Percentiles rank a stretch among this genome's conserved stretches.
Conservation (phyloP, 2,888 invertebrate genomes). For the Theodoxus fluviatilis region DNA sequence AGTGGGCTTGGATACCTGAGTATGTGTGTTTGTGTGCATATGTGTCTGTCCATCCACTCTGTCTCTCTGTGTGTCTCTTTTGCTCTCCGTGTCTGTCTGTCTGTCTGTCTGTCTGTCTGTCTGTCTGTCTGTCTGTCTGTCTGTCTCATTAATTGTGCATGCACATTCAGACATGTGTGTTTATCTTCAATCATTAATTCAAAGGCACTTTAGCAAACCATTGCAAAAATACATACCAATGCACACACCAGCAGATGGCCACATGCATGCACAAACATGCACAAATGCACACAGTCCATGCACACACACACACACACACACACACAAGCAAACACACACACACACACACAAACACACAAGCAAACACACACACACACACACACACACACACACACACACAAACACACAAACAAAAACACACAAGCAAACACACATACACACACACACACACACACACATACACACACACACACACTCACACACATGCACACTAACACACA, state of each 20-base stretch:
- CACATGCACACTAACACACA: neutral
- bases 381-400: neutral
- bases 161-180: no score
- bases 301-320: slow-evolving; percentile 1
- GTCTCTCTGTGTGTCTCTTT: neutral
- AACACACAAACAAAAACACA: neutral
- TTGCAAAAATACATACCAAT: neutral
- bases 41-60: neutral
- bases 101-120: no score
- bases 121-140: no score
- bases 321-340: neutral
- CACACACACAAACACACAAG: slow-evolving; percentile 13
- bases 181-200: no score
- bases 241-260: neutral
- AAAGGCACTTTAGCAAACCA: no score
- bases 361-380: slow-evolving; percentile 10
- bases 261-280: neutral
- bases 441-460: slow-evolving; percentile 11
- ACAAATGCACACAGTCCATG: neutral
- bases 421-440: slow-evolving; percentile 14
- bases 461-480: slow-evolving; percentile 16
- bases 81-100: neutral
- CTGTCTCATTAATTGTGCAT: no score
- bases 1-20: no score
- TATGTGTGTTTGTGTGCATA: no score